Evolutionary conservation across 2,888 invertebrate species (phyloP).

Genomic region (Lomographa bimaculata): DNA sequence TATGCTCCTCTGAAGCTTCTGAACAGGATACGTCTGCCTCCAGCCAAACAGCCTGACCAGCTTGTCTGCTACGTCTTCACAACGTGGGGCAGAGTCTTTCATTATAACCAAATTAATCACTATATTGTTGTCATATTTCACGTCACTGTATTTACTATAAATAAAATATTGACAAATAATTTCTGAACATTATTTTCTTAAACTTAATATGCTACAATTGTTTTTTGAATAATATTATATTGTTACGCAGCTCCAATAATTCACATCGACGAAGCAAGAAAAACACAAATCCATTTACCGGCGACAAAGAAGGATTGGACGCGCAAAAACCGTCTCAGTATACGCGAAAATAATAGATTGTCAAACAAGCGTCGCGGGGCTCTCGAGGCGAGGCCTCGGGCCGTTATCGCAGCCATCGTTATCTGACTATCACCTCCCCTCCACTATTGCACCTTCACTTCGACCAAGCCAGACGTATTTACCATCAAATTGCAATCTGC

Average conservation of each 20-base stretch:
- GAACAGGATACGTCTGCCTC: slow-evolving; percentile 91
- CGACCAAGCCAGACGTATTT: slow-evolving; percentile 38
- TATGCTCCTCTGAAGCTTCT: slow-evolving; percentile 87
- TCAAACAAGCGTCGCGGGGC: slow-evolving; percentile 28
- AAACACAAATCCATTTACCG: slow-evolving; percentile 1
- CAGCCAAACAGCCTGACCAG: slow-evolving; percentile 90
- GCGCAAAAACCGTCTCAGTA: slow-evolving; percentile 43
- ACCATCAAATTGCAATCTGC: slow-evolving; percentile 38
- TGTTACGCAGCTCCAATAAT: too few species aligned
- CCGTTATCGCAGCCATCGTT: slow-evolving; percentile 69
- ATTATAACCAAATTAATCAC: slow-evolving; percentile 51
- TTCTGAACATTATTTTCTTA: too few species aligned
- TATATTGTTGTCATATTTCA: slow-evolving; percentile 14
- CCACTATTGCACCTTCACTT: slow-evolving; percentile 55
- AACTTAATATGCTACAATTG: too few species aligned
- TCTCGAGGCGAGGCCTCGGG: slow-evolving; percentile 53
- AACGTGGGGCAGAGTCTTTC: slow-evolving; percentile 86
- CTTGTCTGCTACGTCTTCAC: slow-evolving; percentile 91
- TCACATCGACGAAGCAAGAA: background rate
- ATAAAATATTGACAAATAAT: background rate
- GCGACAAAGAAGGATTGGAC: slow-evolving; percentile 38
- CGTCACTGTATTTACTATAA: background rate
- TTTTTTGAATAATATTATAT: too few species aligned
- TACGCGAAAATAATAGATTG: slow-evolving; percentile 5
- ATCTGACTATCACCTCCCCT: slow-evolving; percentile 69